These are phyloP conservation scores for Oegoconia quadripuncta DNA, from an alignment of 2,888 invertebrate species.

Conservation along the genomic window DNA sequence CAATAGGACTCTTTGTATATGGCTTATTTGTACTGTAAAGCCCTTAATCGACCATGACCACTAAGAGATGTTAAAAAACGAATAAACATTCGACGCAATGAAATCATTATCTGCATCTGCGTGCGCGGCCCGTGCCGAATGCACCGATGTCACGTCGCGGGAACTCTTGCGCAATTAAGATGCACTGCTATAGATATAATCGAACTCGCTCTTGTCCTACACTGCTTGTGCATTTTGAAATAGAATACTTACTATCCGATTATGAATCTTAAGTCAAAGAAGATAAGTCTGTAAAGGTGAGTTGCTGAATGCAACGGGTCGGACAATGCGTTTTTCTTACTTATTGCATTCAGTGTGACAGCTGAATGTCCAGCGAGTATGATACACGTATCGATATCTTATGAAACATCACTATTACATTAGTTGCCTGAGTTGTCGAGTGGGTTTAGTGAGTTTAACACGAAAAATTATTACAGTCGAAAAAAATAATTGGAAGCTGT, in stretches of 20 bases:
- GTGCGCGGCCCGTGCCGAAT: conserved; percentile 26
- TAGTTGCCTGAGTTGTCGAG: conserved; percentile 11
- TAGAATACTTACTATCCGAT: neutral
- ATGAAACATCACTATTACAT: conserved; percentile 24
- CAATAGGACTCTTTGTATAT: too few species aligned
- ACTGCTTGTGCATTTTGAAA: conserved; percentile 10
- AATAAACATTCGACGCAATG: conserved; percentile 13
- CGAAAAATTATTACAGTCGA: too few species aligned
- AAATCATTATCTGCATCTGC: conserved; percentile 27
- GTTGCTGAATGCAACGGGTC: conserved; percentile 4
- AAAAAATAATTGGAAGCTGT: too few species aligned
- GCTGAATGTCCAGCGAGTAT: conserved; percentile 4
- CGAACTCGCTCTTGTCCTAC: conserved; percentile 26
- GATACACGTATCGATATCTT: conserved; percentile 8
- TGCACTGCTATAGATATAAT: conserved; percentile 45
- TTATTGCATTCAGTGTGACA: conserved; percentile 9
- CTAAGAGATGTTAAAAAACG: conserved; percentile 9
- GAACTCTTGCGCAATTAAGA: conserved; percentile 51
- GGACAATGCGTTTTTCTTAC: conserved; percentile 25
- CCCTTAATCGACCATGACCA: conserved; percentile 17
- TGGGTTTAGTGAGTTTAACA: conserved; percentile 5
- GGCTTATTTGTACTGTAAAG: too few species aligned
- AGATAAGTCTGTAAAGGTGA: neutral
- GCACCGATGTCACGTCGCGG: conserved; percentile 41
- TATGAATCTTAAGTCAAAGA: conserved; percentile 11